Evolutionary conservation across 1,140 invertebrate genomes (phyloP), one percentile per base, ranked within the genome.

Genomic region (Pachypsylla venusta): DNA sequence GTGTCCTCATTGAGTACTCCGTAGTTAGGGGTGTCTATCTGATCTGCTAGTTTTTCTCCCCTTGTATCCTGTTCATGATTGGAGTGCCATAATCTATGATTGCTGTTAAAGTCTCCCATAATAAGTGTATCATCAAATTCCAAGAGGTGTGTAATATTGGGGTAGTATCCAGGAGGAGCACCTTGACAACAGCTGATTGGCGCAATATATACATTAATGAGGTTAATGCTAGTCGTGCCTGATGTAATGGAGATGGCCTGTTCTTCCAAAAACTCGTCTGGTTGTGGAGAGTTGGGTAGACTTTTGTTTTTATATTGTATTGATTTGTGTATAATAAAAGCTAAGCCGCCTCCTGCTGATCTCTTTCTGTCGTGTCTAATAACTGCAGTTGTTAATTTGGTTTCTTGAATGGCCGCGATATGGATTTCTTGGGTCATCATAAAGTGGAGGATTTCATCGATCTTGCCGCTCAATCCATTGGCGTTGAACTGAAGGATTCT

Each of bases 51-150:
- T 16, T 27, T 28, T 16, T 56, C 55, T 3, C 55, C 25, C 20
- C 55, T 19, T 26, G 19, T 14, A 56, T 35, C 55, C 16, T 19
- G 4, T 48, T 4, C 16, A 13, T 25, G 20, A 16, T 56, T 25
- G n/a, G 55, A 56, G 26, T 56, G 14, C 55, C 55, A 56, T 10
- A 26, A 13, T 13, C 14, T 10, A 20, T 56, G 26, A 26, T 56
- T 20, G n/a, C 13, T 25, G 27, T 56, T 56, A 25, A 56, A 30
- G 26, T 56, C 22, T 25, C 55, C 55, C 25, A 30, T 28, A 56
- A 56, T 56, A 22, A 56, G 19, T 2, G 24, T 28, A 25, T 56
- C 55, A 27, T 56, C 26, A 14, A 16, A 22, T 13, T 56, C 10
- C 12, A 56, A 20, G 14, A 56, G 55, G 27, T 56, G 55, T 13